Conservation (phyloP, 2,113 vertebrate genomes). For the Gasterosteus nipponicus region DNA sequence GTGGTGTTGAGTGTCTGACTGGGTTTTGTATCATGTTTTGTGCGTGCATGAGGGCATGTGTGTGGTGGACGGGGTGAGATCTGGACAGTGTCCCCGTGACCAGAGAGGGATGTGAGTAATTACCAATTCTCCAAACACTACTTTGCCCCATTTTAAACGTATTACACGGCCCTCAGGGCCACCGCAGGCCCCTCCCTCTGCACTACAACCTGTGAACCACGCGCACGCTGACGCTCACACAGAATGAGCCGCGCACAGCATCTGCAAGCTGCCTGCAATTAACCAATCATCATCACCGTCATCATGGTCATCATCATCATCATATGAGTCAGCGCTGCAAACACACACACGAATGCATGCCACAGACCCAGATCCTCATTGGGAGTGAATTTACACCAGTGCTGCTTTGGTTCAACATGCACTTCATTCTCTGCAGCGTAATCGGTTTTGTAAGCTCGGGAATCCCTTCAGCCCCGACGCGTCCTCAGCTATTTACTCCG, state of each 20-base stretch:
- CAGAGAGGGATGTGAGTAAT: slow-evolving; percentile 86
- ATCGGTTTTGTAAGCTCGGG: slow-evolving; percentile 44
- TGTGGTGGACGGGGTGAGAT: slow-evolving; percentile 53
- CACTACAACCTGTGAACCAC: slow-evolving; percentile 72
- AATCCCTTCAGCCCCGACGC: slow-evolving; percentile 36
- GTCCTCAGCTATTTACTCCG: slow-evolving; percentile 15
- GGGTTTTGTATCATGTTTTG: slow-evolving; percentile 23
- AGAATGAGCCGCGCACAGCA: slow-evolving; percentile 50
- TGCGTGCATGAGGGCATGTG: neutral
- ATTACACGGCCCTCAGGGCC: slow-evolving; percentile 79
- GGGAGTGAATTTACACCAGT: slow-evolving; percentile 74
- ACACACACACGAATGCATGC: slow-evolving; percentile 27
- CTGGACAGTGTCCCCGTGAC: slow-evolving; percentile 83
- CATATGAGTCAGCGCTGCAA: slow-evolving; percentile 36
- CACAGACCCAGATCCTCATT: slow-evolving; percentile 40
- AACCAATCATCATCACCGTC: slow-evolving; percentile 80
- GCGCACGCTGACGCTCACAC: slow-evolving; percentile 38
- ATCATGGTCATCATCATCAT: slow-evolving; percentile 75
- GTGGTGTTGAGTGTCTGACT: slow-evolving; percentile 22
- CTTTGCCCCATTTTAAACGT: slow-evolving; percentile 82
- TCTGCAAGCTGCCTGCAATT: slow-evolving; percentile 80
- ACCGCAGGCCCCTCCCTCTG: slow-evolving; percentile 58
- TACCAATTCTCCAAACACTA: slow-evolving; percentile 86
- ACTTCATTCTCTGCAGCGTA: slow-evolving; percentile 48
- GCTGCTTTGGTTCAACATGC: slow-evolving; percentile 67